Evolutionary conservation across 92 coral and sea anemone species (phyloP).

Genomic region (Desmophyllum pertusum): DNA sequence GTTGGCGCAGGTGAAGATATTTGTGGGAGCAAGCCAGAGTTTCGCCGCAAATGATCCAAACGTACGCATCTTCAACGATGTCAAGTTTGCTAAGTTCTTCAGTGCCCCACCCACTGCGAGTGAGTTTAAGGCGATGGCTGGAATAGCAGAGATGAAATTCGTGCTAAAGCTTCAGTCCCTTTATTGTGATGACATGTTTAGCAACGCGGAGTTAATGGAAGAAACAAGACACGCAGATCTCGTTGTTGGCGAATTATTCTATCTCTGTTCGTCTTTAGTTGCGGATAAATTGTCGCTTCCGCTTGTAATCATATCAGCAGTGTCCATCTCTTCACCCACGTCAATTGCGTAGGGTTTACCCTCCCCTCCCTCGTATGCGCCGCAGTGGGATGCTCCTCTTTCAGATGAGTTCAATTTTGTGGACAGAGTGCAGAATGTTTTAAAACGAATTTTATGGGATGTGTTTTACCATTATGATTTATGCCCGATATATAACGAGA

Average conservation of each 20-base stretch:
- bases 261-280: slow-evolving; percentile 43
- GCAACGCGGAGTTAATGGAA: slow-evolving; percentile 16
- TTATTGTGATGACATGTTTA: slow-evolving; percentile 39
- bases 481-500: neutral
- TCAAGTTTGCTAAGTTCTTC: neutral
- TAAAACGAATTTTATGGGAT: neutral
- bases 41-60: slow-evolving; percentile 3
- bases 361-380: slow-evolving; percentile 35
- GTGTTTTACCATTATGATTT: neutral
- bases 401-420: slow-evolving; percentile 8
- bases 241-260: slow-evolving; percentile 47
- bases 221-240: slow-evolving; percentile 43
- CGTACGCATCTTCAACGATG: slow-evolving; percentile 23
- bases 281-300: slow-evolving; percentile 53
- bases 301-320: slow-evolving; percentile 26
- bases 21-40: neutral
- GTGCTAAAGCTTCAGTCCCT: neutral
- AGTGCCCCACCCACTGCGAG: neutral
- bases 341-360: slow-evolving; percentile 11
- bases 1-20: neutral
- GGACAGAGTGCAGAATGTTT: slow-evolving; percentile 30
- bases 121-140: neutral
- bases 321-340: slow-evolving; percentile 13
- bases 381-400: slow-evolving; percentile 4
- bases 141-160: neutral